phyloP scores from a whole-genome alignment of 2,113 vertebrate genomes.

The Axis porcinus region DNA sequence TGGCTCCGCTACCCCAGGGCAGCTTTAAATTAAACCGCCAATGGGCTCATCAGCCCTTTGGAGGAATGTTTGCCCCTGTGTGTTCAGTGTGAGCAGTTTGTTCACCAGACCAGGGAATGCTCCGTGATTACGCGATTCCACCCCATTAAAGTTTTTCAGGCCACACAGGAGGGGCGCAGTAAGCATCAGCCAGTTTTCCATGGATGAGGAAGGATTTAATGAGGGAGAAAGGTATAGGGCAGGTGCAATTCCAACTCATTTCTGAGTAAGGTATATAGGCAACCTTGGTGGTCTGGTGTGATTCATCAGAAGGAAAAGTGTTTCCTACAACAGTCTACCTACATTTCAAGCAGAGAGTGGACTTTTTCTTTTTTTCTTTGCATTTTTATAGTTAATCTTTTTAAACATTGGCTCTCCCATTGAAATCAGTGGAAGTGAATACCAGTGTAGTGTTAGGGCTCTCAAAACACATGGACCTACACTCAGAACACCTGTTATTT shows the following conservation, averaged over 20 bases:
- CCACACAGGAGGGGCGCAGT: not conserved
- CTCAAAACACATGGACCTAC: not conserved
- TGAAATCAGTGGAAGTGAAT: not conserved
- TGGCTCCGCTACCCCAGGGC: not conserved
- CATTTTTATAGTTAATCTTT: not conserved
- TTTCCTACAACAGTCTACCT: not conserved
- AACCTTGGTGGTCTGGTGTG: not conserved
- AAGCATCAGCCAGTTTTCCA: not conserved
- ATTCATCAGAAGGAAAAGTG: not conserved
- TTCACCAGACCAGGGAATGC: conserved; percentile 17
- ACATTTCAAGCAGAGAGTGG: not conserved
- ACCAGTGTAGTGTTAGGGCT: not conserved
- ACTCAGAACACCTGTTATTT: not conserved
- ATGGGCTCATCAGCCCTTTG: conserved; percentile 22
- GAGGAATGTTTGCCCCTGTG: not conserved
- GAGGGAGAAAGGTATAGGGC: conserved; percentile 33
- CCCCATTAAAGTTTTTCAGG: conserved; percentile 1
- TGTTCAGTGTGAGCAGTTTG: conserved; percentile 39
- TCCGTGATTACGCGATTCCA: conserved; percentile 48
- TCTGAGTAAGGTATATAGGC: not conserved
- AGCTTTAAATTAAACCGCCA: conserved; percentile 48
- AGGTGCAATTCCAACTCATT: not conserved
- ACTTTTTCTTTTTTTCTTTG: not conserved
- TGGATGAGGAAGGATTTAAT: conserved; percentile 8
- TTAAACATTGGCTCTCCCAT: not conserved